Base-by-base conservation (phyloP, 2,113 vertebrate species). In the Prinia subflava region DNA sequence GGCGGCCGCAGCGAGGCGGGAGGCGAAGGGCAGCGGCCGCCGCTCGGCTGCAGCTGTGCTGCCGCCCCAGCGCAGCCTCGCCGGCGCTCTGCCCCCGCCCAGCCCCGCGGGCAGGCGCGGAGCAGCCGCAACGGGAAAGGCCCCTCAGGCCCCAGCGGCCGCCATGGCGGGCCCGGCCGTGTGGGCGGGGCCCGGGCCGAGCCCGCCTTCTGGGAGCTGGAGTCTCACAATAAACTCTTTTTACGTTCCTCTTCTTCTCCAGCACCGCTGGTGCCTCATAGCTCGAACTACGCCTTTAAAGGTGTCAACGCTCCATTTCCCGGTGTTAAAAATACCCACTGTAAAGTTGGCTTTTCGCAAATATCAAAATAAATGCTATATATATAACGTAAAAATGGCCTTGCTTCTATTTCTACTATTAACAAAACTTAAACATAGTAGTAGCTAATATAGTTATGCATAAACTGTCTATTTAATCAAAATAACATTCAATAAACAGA, bases 71-170 rank as follows among this genome's bases (percentile, higher is more conserved):
- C 14, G 39, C 4, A 42, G 23, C 4, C 6, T 42, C 16, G 2
- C 17, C 0, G 42, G 1, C 46, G 7, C 4, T 5, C 5, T n/a
- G 3, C 1, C 4, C 1, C 13, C 1, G 3, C 5, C 1, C 2
- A 3, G 6, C 22, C 25, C 30, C 6, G 3, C 49, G 2, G 49
- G 13, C 74, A 87, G 0, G 7, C 9, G 1, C 1, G 0, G 9
- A 1, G 3, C 83, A 57, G 67, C 41, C 39, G 10, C 22, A 0
- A 0, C 0, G 39, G 39, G 10, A 46, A 37, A 52, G 52, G 2
- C 23, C 52, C 15, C 3, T 31, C 27, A 68, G 62, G 71, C 83
- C 83, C 52, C 25, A 9, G 30, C 5, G 30, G 1, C 41, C 19
- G 30, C 5, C 21, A 4, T 15, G 21, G 53, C 28, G 22, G 39